These are phyloP conservation scores for Etheostoma spectabile DNA, from an alignment of 2,113 vertebrate species.

Conservation along the genomic window DNA sequence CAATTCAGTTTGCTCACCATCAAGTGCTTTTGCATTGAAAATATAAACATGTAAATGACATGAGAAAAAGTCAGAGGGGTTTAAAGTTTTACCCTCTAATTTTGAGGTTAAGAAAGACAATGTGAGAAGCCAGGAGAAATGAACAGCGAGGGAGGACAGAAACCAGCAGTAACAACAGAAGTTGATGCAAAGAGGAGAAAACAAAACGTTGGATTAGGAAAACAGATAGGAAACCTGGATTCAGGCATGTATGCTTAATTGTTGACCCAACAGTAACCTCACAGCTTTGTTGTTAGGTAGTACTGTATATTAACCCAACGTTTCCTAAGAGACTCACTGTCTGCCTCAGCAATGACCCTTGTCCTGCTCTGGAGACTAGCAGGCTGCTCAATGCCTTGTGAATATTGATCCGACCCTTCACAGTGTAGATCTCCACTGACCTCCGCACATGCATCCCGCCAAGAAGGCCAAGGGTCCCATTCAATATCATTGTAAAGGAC, in stretches of 20 bases:
- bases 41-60: background rate
- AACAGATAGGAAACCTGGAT: slow-evolving; percentile 23
- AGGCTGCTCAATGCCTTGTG: slow-evolving; percentile 47
- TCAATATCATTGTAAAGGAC: slow-evolving; percentile 19
- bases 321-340: slow-evolving; percentile 59
- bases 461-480: slow-evolving; percentile 30
- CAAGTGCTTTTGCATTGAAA: background rate
- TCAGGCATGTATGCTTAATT: slow-evolving; percentile 33
- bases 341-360: slow-evolving; percentile 57
- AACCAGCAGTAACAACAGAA: slow-evolving; percentile 28
- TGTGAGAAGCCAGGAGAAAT: slow-evolving; percentile 25
- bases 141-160: slow-evolving; percentile 14
- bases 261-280: slow-evolving; percentile 52
- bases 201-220: slow-evolving; percentile 54
- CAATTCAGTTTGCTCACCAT: background rate
- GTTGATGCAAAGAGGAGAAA: slow-evolving; percentile 39
- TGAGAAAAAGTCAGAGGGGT: background rate
- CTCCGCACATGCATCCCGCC: slow-evolving; percentile 12
- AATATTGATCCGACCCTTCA: slow-evolving; percentile 63
- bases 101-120: slow-evolving; percentile 2
- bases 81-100: background rate
- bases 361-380: slow-evolving; percentile 50
- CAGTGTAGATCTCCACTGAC: slow-evolving; percentile 15
- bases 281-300: slow-evolving; percentile 54
- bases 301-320: slow-evolving; percentile 39